phyloP scores from a whole-genome alignment of 1,140 invertebrate genomes.

The Acromyrmex echinatior region DNA sequence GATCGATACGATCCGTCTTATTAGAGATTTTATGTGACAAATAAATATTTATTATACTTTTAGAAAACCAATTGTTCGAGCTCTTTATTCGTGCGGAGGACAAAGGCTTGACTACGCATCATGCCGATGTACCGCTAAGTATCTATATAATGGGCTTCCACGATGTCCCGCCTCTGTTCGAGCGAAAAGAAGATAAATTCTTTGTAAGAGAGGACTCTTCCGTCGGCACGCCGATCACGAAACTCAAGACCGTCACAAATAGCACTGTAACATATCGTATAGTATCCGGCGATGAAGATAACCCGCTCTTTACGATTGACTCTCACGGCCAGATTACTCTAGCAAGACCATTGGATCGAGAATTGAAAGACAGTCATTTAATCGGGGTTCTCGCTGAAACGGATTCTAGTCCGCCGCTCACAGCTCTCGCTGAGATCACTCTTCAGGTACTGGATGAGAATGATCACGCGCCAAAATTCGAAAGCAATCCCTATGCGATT shows the following conservation, averaged over 20 bases:
- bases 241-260: constrained; percentile 88
- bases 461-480: constrained; percentile 95
- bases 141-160: constrained; percentile 91
- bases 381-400: constrained; percentile 94
- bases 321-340: constrained; percentile 91
- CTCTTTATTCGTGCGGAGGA: constrained; percentile 96
- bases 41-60: constrained; percentile 70
- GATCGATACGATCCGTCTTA: not conserved
- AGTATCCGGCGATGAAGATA: constrained; percentile 89
- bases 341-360: constrained; percentile 92
- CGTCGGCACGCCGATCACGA: constrained; percentile 89
- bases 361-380: constrained; percentile 90
- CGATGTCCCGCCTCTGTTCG: constrained; percentile 91
- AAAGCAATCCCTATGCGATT: constrained; percentile 93
- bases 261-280: constrained; percentile 90
- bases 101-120: constrained; percentile 90
- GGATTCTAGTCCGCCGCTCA: constrained; percentile 91
- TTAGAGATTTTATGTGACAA: not conserved
- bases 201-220: constrained; percentile 93
- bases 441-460: constrained; percentile 96
- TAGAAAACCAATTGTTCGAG: constrained; percentile 94
- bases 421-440: constrained; percentile 91
- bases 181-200: constrained; percentile 91
- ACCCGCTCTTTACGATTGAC: constrained; percentile 92
- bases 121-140: constrained; percentile 93